Conservation (phyloP, 2,113 vertebrate species). For the Tautogolabrus adspersus region DNA sequence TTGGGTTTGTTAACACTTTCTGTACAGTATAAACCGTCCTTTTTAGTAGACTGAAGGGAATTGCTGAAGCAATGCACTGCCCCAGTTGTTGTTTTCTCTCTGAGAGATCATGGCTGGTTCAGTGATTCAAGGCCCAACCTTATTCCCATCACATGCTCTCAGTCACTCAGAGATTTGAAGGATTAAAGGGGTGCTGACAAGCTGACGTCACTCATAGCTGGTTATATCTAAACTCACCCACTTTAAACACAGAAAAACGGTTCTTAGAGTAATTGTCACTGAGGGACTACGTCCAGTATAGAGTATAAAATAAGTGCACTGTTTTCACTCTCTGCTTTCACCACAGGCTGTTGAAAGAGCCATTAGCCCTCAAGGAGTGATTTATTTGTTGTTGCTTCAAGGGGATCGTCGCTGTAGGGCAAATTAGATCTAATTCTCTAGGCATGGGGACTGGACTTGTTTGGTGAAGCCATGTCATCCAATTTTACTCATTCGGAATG, state of each 20-base stretch:
- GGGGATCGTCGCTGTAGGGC: conserved; percentile 45
- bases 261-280: conserved; percentile 31
- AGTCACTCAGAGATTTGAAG: conserved; percentile 13
- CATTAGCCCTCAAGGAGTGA: conserved; percentile 59
- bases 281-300: conserved; percentile 30
- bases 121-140: conserved; percentile 20
- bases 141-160: conserved; percentile 51
- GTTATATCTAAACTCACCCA: background rate
- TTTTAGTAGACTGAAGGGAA: conserved; percentile 8
- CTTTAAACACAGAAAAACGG: conserved; percentile 20
- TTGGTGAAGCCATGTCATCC: conserved; percentile 27
- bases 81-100: conserved; percentile 3
- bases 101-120: conserved; percentile 25
- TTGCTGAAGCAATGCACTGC: background rate
- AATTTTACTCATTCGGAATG: conserved; percentile 32
- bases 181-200: conserved; percentile 42
- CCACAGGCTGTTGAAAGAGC: conserved; percentile 49
- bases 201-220: conserved; percentile 28
- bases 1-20: background rate
- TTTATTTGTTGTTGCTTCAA: conserved; percentile 57
- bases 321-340: conserved; percentile 45
- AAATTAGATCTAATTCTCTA: conserved; percentile 72
- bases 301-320: conserved; percentile 34
- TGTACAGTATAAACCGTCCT: background rate
- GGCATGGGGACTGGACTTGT: conserved; percentile 21